Percentiles rank a stretch among this genome's conserved stretches.
These are phyloP conservation scores for Parotocinclus haroldoi DNA, from an alignment of 2,797 vertebrate genomes.

Conservation along the genomic window DNA sequence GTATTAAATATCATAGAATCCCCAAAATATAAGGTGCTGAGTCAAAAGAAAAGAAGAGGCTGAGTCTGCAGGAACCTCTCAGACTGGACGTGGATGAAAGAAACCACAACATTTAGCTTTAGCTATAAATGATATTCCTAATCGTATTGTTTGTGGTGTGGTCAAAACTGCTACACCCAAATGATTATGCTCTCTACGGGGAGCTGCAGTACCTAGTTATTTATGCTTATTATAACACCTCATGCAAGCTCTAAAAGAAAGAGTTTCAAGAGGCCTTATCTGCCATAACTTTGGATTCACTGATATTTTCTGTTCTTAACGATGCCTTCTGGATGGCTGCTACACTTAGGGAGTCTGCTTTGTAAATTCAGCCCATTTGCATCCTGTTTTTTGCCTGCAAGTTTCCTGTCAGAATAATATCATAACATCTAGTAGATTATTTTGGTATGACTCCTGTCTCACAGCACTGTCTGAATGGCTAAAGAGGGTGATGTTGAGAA, in stretches of 20 bases:
- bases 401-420: no score
- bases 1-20: not conserved
- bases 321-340: no score
- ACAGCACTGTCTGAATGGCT: constrained; percentile 40
- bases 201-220: no score
- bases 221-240: not conserved
- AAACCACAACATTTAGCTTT: no score
- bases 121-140: no score
- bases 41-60: constrained; percentile 17
- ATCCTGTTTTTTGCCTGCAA: no score
- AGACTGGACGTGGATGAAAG: constrained; percentile 7
- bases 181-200: not conserved
- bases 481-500: constrained; percentile 79
- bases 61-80: not conserved
- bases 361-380: no score
- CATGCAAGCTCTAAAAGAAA: not conserved
- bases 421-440: not conserved
- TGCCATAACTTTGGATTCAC: no score
- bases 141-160: not conserved
- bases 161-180: not conserved
- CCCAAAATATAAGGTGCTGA: constrained; percentile 21
- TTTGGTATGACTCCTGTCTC: constrained; percentile 8
- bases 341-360: no score
- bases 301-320: no score
- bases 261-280: not conserved